phyloP scores from a whole-genome alignment of 2,113 vertebrate genomes.

The Sarotherodon lohbergeri region DNA sequence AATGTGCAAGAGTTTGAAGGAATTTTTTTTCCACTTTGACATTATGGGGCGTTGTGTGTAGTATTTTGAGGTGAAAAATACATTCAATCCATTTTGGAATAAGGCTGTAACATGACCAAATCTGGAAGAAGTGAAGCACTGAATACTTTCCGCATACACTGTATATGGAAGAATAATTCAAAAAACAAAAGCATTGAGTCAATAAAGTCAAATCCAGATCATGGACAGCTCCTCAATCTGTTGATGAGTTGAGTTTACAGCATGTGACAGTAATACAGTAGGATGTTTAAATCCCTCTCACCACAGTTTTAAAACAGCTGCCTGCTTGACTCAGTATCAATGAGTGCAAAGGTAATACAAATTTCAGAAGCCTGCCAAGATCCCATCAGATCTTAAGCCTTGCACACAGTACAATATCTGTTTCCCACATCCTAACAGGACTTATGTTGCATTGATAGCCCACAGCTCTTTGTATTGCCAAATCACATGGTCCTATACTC shows the following conservation, averaged over 20 bases:
- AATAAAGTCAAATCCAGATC: neutral
- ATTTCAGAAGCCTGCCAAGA: neutral
- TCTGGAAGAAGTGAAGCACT: neutral
- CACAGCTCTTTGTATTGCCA: neutral
- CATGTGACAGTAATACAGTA: neutral
- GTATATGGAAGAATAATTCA: neutral
- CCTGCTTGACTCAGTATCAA: neutral
- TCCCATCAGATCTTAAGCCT: neutral
- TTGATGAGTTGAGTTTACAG: neutral
- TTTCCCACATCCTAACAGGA: neutral
- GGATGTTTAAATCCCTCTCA: conserved; percentile 13
- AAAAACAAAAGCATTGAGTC: neutral
- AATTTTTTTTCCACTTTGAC: neutral
- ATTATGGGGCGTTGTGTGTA: neutral
- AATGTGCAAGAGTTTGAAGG: neutral
- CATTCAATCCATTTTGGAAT: neutral
- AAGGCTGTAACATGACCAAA: neutral
- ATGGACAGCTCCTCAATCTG: neutral
- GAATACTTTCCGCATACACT: neutral
- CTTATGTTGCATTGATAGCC: neutral
- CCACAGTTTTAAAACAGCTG: neutral
- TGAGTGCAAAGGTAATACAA: neutral
- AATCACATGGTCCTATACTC: neutral
- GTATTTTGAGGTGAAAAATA: neutral
- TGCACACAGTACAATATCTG: neutral